Conservation (phyloP, 2,113 vertebrate genomes). For the Echinops telfairi region DNA sequence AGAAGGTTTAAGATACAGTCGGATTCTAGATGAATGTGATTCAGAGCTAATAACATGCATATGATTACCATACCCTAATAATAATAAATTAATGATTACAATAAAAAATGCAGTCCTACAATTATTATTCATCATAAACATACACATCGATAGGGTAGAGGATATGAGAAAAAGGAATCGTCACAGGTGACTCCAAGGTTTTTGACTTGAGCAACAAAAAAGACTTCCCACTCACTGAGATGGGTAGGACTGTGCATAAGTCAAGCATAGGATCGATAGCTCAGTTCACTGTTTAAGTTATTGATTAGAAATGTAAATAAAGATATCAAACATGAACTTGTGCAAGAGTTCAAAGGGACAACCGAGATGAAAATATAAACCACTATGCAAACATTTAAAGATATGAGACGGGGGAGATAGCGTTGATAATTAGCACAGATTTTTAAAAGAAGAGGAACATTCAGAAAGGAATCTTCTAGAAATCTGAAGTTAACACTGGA, state of each 20-base stretch:
- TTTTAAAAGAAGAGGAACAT: background rate
- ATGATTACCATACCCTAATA: background rate
- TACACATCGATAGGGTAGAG: background rate
- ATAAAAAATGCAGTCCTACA: too few species aligned
- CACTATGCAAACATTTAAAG: background rate
- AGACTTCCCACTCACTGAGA: background rate
- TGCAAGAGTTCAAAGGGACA: background rate
- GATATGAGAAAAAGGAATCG: background rate
- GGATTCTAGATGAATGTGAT: background rate
- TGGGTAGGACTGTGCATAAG: background rate
- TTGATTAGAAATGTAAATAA: background rate
- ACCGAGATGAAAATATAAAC: background rate
- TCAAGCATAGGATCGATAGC: background rate
- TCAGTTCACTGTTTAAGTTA: background rate
- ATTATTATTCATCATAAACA: background rate
- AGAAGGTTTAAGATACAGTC: background rate
- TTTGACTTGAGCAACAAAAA: background rate
- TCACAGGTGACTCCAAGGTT: background rate
- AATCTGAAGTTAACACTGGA: background rate
- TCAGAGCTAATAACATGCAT: background rate
- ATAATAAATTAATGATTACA: background rate
- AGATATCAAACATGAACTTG: background rate
- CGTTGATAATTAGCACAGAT: background rate
- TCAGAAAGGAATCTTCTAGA: background rate
- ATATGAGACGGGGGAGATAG: background rate